A percentile compares a stretch with the other conserved stretches of the same genome.
phyloP scores from a whole-genome alignment of 2,113 vertebrate genomes.

The Polypterus bichir region DNA sequence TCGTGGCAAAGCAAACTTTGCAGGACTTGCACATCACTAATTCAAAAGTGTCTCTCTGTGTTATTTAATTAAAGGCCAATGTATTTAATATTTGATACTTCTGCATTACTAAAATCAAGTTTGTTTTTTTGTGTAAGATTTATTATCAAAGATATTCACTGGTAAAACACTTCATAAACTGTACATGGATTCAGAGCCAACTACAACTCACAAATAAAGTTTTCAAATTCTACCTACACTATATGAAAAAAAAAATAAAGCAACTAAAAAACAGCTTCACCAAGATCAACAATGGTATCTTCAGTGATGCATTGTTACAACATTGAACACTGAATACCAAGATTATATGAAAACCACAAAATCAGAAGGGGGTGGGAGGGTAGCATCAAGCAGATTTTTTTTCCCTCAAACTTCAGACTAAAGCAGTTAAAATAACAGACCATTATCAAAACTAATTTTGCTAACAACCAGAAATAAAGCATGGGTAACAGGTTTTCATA shows the following conservation, averaged over 20 bases:
- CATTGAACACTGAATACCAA: too few species aligned
- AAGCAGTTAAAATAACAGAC: slow-evolving; percentile 29
- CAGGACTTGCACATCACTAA: too few species aligned
- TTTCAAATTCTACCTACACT: slow-evolving; percentile 36
- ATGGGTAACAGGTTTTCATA: too few species aligned
- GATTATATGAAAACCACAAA: too few species aligned
- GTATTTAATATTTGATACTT: too few species aligned
- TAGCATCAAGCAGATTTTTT: not conserved
- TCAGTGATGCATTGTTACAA: too few species aligned
- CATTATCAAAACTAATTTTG: slow-evolving; percentile 27
- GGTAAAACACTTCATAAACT: slow-evolving; percentile 81
- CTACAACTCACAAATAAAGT: slow-evolving; percentile 48
- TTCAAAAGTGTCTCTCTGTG: too few species aligned
- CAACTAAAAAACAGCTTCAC: too few species aligned
- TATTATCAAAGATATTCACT: slow-evolving; percentile 77
- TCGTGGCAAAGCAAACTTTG: too few species aligned
- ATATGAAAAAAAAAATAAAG: too few species aligned
- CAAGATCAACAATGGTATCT: slow-evolving; percentile 7
- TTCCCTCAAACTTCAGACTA: slow-evolving; percentile 22
- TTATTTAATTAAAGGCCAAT: too few species aligned
- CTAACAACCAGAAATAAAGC: slow-evolving; percentile 8
- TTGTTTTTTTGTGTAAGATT: slow-evolving; percentile 49
- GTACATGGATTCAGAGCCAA: slow-evolving; percentile 68
- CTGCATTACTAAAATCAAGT: not conserved
- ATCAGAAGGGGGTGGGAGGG: too few species aligned